Conservation (phyloP, 2,888 invertebrate genomes). For the Girardia tigrina region DNA sequence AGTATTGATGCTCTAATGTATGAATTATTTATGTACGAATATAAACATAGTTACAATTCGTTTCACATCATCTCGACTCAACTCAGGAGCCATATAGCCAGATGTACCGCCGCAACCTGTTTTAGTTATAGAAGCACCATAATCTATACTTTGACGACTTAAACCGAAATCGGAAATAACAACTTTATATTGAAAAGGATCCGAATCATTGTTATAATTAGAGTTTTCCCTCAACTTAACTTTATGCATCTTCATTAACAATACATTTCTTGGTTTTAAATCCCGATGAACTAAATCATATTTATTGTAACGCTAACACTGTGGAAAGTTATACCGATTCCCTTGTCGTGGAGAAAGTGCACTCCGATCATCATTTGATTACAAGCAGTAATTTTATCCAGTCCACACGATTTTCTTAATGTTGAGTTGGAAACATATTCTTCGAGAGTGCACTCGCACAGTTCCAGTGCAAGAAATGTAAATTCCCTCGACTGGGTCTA, state of each 20-base stretch:
- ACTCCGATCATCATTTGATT: background rate
- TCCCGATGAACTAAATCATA: constrained; percentile 16
- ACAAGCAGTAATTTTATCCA: background rate
- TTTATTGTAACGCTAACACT: no score
- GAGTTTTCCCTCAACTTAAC: background rate
- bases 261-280: constrained; percentile 24
- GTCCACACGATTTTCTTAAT: background rate
- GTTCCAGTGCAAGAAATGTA: background rate
- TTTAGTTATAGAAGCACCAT: background rate
- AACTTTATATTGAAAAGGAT: background rate
- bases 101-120: background rate
- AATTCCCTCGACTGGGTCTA: constrained; percentile 2
- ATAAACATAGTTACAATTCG: background rate
- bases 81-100: constrained; percentile 20
- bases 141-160: background rate
- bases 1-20: background rate
- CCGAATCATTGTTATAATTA: background rate
- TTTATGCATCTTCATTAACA: background rate
- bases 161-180: constrained; percentile 26
- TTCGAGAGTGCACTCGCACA: background rate
- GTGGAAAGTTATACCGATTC: background rate
- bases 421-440: background rate
- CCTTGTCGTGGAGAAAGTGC: constrained; percentile 5
- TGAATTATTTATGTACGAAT: background rate
- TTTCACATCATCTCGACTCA: background rate